These are phyloP conservation scores for Halichoeres trimaculatus DNA, from an alignment of 2,113 vertebrate genomes.

Conservation along the genomic window DNA sequence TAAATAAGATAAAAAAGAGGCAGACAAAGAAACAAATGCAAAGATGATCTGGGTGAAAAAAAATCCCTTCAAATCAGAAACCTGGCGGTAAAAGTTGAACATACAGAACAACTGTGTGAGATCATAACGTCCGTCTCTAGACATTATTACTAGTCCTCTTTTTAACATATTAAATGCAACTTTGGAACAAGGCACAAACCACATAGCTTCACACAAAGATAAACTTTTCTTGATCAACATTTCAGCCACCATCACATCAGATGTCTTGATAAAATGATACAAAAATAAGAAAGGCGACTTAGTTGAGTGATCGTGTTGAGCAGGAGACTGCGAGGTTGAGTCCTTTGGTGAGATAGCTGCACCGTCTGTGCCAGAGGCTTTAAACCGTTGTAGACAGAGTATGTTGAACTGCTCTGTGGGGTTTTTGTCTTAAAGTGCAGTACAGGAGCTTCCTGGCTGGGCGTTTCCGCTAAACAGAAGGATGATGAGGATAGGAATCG, in stretches of 20 bases:
- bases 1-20: constrained; percentile 20
- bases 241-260: constrained; percentile 39
- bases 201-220: constrained; percentile 71
- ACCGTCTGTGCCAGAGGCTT: constrained; percentile 49
- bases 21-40: constrained; percentile 21
- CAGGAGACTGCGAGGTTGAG: constrained; percentile 54
- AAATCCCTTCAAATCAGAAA: constrained; percentile 60
- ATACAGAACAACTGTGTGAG: constrained; percentile 31
- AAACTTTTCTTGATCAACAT: constrained; percentile 53
- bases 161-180: constrained; percentile 79
- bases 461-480: constrained; percentile 30
- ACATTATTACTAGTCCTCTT: constrained; percentile 75
- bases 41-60: constrained; percentile 37
- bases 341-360: constrained; percentile 78
- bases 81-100: constrained; percentile 35
- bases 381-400: constrained; percentile 47
- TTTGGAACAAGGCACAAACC: constrained; percentile 86
- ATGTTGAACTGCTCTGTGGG: constrained; percentile 60
- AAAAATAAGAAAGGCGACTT: constrained; percentile 73
- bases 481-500: constrained; percentile 25
- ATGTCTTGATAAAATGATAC: constrained; percentile 50
- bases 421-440: constrained; percentile 77
- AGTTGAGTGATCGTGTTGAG: constrained; percentile 55
- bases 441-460: constrained; percentile 29
- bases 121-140: constrained; percentile 63